These are phyloP conservation scores for Cyanoramphus novaezelandiae DNA, from an alignment of 2,113 vertebrate genomes.

Conservation along the genomic window DNA sequence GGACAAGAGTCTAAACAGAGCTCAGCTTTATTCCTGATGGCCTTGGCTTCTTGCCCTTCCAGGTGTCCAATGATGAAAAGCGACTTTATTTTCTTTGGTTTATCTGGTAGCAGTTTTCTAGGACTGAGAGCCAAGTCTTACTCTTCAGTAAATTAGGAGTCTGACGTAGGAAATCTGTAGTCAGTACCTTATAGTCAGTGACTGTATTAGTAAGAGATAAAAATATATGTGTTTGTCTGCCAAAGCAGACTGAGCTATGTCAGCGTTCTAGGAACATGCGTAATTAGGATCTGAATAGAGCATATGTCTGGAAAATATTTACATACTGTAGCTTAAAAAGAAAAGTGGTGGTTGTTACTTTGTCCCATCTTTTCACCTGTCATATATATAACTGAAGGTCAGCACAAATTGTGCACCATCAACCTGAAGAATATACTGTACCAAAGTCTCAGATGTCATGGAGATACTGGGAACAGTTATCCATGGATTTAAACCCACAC, in stretches of 20 bases:
- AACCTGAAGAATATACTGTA: background rate
- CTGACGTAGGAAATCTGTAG: background rate
- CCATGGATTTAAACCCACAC: background rate
- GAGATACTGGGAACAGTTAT: background rate
- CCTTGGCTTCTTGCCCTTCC: background rate
- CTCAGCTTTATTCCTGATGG: background rate
- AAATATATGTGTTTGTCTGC: constrained; percentile 32
- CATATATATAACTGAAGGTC: background rate
- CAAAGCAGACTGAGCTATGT: constrained; percentile 30
- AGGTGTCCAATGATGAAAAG: background rate
- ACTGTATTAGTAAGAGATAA: background rate
- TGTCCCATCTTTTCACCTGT: background rate
- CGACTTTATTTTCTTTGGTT: background rate
- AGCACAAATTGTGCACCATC: background rate
- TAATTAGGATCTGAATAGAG: background rate
- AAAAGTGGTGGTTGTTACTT: background rate
- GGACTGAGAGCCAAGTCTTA: background rate
- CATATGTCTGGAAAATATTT: constrained; percentile 24
- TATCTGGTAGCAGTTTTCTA: background rate
- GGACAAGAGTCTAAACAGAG: background rate
- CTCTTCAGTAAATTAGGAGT: background rate
- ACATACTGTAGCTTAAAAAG: background rate
- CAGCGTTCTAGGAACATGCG: constrained; percentile 23
- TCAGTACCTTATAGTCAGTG: background rate
- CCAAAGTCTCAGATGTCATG: background rate